These are phyloP conservation scores for Promerops cafer DNA, from an alignment of 2,113 vertebrate species.

Conservation along the genomic window DNA sequence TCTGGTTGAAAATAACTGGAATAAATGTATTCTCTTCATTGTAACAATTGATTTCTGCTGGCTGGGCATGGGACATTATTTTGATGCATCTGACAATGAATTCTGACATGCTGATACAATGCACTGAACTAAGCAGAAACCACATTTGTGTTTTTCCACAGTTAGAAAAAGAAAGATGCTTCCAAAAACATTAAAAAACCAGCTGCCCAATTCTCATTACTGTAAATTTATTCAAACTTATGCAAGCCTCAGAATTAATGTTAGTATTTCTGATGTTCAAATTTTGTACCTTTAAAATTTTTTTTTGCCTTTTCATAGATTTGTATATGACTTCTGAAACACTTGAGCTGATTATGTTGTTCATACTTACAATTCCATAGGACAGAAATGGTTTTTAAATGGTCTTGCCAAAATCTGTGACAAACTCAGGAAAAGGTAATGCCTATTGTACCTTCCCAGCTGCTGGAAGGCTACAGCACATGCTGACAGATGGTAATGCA, in stretches of 20 bases:
- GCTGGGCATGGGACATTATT: neutral
- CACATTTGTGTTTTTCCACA: neutral
- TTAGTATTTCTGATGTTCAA: neutral
- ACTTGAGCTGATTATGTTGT: neutral
- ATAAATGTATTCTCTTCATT: neutral
- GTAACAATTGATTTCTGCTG: neutral
- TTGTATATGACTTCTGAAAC: neutral
- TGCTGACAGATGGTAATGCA: neutral
- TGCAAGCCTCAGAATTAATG: neutral
- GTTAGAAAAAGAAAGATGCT: neutral
- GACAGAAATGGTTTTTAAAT: neutral
- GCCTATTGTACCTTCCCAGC: neutral
- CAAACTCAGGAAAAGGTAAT: neutral
- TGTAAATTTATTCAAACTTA: neutral
- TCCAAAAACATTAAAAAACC: neutral
- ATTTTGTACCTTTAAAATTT: neutral
- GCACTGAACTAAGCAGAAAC: neutral
- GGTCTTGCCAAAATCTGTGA: neutral
- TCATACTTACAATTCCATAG: neutral
- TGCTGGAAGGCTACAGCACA: neutral
- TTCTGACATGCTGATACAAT: neutral
- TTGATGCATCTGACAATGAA: neutral
- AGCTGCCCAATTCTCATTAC: neutral
- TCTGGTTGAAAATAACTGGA: neutral
- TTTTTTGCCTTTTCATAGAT: neutral